Percentiles rank a stretch among this genome's conserved stretches.
Evolutionary conservation across 2,888 invertebrate genomes (phyloP).

Genomic region (Protonemura montana): DNA sequence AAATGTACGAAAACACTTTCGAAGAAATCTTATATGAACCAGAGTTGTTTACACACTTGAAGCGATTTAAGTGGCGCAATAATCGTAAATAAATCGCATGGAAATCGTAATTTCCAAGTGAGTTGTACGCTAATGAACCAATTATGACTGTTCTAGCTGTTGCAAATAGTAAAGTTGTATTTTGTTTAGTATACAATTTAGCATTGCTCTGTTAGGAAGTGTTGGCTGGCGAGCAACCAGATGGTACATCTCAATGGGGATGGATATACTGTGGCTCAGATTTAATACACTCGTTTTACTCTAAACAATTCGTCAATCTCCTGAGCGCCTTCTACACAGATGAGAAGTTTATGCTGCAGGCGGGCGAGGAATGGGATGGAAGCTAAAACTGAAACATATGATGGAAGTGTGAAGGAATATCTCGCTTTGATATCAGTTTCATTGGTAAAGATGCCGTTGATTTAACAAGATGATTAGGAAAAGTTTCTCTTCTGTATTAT

Average conservation of each 20-base stretch:
- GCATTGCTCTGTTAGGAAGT: slow-evolving; percentile 19
- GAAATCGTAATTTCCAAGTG: background rate
- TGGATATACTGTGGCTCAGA: slow-evolving; percentile 42
- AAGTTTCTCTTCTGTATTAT: too few relatives aligned
- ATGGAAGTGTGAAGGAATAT: background rate
- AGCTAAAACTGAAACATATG: background rate
- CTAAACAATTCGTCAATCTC: slow-evolving; percentile 30
- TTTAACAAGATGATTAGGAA: too few relatives aligned
- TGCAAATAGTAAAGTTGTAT: background rate
- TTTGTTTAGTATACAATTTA: background rate
- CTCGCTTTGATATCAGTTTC: too few relatives aligned
- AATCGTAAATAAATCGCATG: background rate
- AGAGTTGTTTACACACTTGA: background rate
- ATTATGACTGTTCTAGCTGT: background rate
- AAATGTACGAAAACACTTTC: background rate
- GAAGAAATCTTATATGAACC: background rate
- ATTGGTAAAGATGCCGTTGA: too few relatives aligned
- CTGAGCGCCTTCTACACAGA: background rate
- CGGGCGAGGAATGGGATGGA: background rate
- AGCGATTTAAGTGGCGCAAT: background rate
- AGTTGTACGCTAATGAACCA: background rate
- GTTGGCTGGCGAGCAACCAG: background rate
- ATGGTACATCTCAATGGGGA: slow-evolving; percentile 1
- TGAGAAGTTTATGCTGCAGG: background rate
- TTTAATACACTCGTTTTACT: slow-evolving; percentile 41